These are phyloP conservation scores for Lanistes nyassanus DNA, from an alignment of 1,140 invertebrate species.

Conservation along the genomic window DNA sequence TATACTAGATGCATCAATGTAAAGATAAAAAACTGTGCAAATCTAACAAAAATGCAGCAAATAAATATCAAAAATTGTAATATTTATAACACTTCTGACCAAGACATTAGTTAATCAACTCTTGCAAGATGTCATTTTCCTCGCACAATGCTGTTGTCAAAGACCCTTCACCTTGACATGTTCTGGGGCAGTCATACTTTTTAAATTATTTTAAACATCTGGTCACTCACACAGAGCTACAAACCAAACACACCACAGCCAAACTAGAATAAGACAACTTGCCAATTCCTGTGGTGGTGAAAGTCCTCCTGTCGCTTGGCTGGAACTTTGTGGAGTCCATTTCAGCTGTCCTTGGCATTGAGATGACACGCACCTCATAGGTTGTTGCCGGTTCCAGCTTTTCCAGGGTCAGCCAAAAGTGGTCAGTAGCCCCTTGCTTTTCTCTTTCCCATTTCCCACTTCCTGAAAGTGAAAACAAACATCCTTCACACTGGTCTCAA, in stretches of 20 bases:
- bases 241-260: too few species aligned
- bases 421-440: conserved; percentile 24
- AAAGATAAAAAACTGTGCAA: too few species aligned
- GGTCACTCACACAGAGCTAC: too few species aligned
- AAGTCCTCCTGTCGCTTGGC: conserved; percentile 34
- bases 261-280: conserved; percentile 11
- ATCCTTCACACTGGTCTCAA: background rate
- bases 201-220: too few species aligned
- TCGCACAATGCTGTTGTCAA: too few species aligned
- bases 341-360: conserved; percentile 75
- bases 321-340: background rate
- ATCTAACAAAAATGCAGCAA: too few species aligned
- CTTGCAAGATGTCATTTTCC: too few species aligned
- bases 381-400: conserved; percentile 83
- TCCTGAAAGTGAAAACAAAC: conserved; percentile 17
- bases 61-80: too few species aligned
- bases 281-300: conserved; percentile 38
- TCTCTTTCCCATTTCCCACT: conserved; percentile 27
- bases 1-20: too few species aligned
- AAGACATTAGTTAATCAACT: too few species aligned
- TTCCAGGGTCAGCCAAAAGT: conserved; percentile 71
- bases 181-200: background rate
- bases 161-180: too few species aligned
- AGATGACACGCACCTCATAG: conserved; percentile 88
- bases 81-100: too few species aligned